Evolutionary conservation across 2,888 invertebrate genomes (phyloP).

Genomic region (Germaria angustata): DNA sequence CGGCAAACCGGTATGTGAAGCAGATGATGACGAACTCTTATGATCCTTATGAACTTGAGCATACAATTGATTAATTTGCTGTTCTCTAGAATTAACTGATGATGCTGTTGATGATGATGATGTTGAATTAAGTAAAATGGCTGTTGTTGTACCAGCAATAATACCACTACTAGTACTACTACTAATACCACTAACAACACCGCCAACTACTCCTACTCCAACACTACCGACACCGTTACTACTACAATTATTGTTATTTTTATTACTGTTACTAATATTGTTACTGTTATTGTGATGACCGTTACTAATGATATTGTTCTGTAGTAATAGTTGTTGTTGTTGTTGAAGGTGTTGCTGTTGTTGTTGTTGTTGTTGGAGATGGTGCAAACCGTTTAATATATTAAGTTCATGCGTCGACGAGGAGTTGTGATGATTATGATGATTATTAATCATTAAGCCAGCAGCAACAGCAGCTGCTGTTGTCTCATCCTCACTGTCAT

Average conservation of each 20-base stretch:
- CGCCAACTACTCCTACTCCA: conserved; percentile 30
- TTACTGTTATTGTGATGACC: conserved; percentile 67
- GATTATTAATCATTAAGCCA: conserved; percentile 45
- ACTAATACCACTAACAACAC: conserved; percentile 42
- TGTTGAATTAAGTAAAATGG: conserved; percentile 75
- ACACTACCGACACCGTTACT: conserved; percentile 37
- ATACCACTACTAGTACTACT: conserved; percentile 34
- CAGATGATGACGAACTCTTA: conserved; percentile 73
- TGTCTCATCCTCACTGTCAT: conserved; percentile 76
- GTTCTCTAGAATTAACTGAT: conserved; percentile 74
- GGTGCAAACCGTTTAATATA: conserved; percentile 80
- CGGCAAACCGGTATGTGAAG: conserved; percentile 74
- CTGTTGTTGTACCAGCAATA: conserved; percentile 75
- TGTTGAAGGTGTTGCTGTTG: conserved; percentile 63
- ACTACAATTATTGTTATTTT: conserved; percentile 43
- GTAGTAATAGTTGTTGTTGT: conserved; percentile 63
- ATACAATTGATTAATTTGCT: conserved; percentile 80
- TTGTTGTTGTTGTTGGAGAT: conserved; percentile 74
- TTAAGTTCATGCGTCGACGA: conserved; percentile 65
- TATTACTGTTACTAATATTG: conserved; percentile 51
- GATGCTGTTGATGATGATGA: conserved; percentile 63
- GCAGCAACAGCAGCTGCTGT: conserved; percentile 45
- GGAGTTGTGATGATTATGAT: conserved; percentile 58
- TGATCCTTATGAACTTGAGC: conserved; percentile 82
- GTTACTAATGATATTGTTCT: conserved; percentile 72